Evolutionary conservation across 2,797 vertebrate species (phyloP).

Genomic region (Poecilia gillii): DNA sequence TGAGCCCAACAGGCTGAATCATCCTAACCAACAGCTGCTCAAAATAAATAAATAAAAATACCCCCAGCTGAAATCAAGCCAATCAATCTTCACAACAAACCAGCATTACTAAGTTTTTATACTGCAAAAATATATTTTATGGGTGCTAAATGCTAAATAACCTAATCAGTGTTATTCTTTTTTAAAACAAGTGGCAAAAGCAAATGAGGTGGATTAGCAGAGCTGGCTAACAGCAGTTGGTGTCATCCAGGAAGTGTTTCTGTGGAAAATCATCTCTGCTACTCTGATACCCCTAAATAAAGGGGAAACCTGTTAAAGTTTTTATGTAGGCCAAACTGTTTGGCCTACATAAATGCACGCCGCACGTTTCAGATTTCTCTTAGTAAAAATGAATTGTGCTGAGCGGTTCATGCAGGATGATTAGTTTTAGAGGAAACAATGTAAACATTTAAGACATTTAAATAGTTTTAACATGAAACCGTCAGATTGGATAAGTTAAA

Average conservation of each 20-base stretch:
- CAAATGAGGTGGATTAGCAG: neutral
- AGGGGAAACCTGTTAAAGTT: neutral
- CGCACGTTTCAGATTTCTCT: neutral
- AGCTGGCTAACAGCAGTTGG: neutral
- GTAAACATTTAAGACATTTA: neutral
- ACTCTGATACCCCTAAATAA: neutral
- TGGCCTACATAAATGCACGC: neutral
- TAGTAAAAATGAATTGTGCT: neutral
- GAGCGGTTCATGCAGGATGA: neutral
- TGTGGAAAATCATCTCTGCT: neutral
- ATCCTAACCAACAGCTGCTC: neutral
- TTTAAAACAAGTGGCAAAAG: neutral
- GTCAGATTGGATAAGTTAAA: neutral
- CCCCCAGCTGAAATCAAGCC: neutral
- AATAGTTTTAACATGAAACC: neutral
- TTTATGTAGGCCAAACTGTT: too few species aligned
- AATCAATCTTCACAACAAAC: neutral
- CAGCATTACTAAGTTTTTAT: neutral
- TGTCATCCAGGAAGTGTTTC: neutral
- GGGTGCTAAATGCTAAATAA: neutral
- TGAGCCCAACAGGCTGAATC: constrained; percentile 12
- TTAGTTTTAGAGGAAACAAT: neutral
- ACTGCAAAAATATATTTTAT: neutral
- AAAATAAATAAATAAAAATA: neutral
- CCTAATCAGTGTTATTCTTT: neutral